A percentile compares a stretch with the other conserved stretches of the same genome.
Conservation (phyloP, 2,113 vertebrate genomes). For the Polypterus bichir region DNA sequence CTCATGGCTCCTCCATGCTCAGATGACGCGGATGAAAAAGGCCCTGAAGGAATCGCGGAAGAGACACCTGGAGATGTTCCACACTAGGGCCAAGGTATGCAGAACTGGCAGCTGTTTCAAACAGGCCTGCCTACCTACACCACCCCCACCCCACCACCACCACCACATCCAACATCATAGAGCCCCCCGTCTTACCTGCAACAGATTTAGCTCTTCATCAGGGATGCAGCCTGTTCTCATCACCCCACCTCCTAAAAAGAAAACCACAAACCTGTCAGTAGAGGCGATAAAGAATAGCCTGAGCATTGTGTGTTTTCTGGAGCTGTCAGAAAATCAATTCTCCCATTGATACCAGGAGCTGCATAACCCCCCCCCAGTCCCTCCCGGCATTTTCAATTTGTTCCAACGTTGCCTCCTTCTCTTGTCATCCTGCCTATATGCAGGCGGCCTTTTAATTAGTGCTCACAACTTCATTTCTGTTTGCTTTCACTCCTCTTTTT, state of each 20-base stretch:
- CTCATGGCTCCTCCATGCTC: constrained; percentile 48
- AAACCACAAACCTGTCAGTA: constrained; percentile 27
- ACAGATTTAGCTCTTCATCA: constrained; percentile 39
- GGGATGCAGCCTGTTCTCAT: constrained; percentile 19
- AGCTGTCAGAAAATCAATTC: constrained; percentile 42
- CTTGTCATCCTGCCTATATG: constrained; percentile 66
- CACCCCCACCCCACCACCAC: not conserved
- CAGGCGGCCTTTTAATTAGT: constrained; percentile 93
- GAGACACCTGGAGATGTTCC: constrained; percentile 70
- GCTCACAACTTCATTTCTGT: constrained; percentile 90
- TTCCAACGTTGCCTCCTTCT: constrained; percentile 34
- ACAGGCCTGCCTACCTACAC: constrained; percentile 28
- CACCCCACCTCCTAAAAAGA: no score
- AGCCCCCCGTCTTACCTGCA: constrained; percentile 16
- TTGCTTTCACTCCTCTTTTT: constrained; percentile 58
- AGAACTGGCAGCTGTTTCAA: constrained; percentile 33
- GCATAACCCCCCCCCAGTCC: not conserved
- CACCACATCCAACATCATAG: constrained; percentile 16
- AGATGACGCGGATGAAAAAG: constrained; percentile 36
- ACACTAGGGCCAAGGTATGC: constrained; percentile 66
- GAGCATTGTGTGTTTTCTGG: constrained; percentile 25
- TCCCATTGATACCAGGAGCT: no score
- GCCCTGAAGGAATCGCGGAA: constrained; percentile 51
- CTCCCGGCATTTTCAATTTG: constrained; percentile 57
- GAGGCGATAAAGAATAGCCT: constrained; percentile 27